Base-by-base conservation (phyloP, 2,113 vertebrate genomes). In the Oostethus manadensis region DNA sequence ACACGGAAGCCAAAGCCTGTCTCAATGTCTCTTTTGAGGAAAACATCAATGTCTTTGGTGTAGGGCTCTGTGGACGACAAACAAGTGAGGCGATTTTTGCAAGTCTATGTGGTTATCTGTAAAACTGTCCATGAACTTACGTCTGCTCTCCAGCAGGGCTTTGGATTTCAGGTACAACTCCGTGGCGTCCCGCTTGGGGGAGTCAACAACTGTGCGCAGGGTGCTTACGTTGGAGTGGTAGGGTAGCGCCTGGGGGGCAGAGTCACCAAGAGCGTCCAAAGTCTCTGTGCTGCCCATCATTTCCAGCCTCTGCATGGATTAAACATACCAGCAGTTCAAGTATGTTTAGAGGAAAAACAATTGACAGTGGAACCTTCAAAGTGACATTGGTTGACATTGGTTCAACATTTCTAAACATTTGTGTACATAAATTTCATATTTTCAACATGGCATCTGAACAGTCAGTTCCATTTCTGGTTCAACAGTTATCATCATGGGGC, bases 121-220 rank as follows among this genome's bases (percentile, higher is more conserved):
- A 5, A 11, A 14, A 55, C 9, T 7, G n/a, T 10, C 8, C 6
- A 20, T 10, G 53, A 22, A 92, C 96, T 95, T 80, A 99, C 97
- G 97, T 86, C 94, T 96, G 88, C 94, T 96, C 76, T 99, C 96
- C 76, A 94, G 92, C 33, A 99, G 90, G 46, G 91, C 94, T 88
- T 95, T 97, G 56, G 97, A 99, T 71, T 98, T 98, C 83, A 97
- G 83, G 88, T 99, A 99, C 78, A 97, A 88, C 81, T 99, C 96
- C 0, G 94, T 91, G 56, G 93, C 90, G 56, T 99, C 97, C 68
- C 92, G 82, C 70, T 94, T 99, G 1, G 95, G 95, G 48, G 96
- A 98, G 64, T 86, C 91, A 8, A 18, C 29, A 4, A 93, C 84
- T 2, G 93, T 85, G 60, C 90, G 86, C 56, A 93, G 74, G 60